A percentile compares a stretch with the other conserved stretches of the same genome.
Evolutionary conservation across 1,140 invertebrate genomes (phyloP).

Genomic region (Drosophila parabipectinata): DNA sequence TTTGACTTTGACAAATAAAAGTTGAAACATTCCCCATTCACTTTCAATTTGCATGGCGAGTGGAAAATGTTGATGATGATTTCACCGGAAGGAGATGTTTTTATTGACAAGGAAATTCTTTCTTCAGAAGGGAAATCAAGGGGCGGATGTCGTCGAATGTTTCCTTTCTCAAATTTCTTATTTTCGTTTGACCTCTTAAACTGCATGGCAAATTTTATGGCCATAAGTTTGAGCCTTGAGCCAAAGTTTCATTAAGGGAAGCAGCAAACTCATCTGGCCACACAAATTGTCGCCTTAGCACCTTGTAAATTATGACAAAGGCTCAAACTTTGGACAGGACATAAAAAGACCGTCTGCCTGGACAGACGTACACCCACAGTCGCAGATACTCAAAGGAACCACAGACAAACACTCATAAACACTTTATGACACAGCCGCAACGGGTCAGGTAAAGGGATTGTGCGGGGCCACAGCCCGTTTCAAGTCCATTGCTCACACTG

Average conservation of each 20-base stretch:
- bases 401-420: slow-evolving; percentile 66
- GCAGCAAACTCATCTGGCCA: slow-evolving; percentile 12
- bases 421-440: slow-evolving; percentile 66
- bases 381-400: slow-evolving; percentile 38
- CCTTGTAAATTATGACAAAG: slow-evolving; percentile 73
- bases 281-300: slow-evolving; percentile 77
- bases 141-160: slow-evolving; percentile 51
- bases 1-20: slow-evolving; percentile 37
- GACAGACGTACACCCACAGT: slow-evolving; percentile 7
- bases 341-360: slow-evolving; percentile 57
- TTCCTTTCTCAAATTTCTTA: slow-evolving; percentile 14
- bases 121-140: slow-evolving; percentile 39
- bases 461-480: slow-evolving; percentile 17
- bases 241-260: slow-evolving; percentile 7
- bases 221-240: slow-evolving; percentile 3
- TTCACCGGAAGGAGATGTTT: slow-evolving; percentile 38
- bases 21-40: slow-evolving; percentile 18
- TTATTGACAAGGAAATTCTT: slow-evolving; percentile 59
- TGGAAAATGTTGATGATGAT: slow-evolving; percentile 30
- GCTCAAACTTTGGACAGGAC: slow-evolving; percentile 44
- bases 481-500: slow-evolving; percentile 55
- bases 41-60: slow-evolving; percentile 43
- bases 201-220: slow-evolving; percentile 25
- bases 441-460: slow-evolving; percentile 32
- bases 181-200: slow-evolving; percentile 16